Evolutionary conservation across 1,140 invertebrate genomes (phyloP), one percentile per base, ranked within the genome.

Genomic region (Ips typographus): DNA sequence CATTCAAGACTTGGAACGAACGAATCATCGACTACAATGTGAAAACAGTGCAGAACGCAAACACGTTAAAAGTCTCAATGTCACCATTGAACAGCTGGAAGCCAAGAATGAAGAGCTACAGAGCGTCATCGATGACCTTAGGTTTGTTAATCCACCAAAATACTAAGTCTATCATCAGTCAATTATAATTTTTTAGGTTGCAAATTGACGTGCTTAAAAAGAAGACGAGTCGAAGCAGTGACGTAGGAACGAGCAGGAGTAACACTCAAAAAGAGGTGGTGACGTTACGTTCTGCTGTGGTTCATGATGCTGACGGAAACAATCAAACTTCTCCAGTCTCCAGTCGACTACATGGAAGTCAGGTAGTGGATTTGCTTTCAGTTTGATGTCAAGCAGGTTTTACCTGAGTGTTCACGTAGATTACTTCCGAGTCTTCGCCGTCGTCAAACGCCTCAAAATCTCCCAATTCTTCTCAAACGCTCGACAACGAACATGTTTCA

Each of bases 1-100:
- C 78, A 91, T 95, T 63, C 92, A 94, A 78, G 94, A 97, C 73
- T 84, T 96, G 77, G 95, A 98, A 83, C 87, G 91, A 60, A 88
- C 88, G 53, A 97, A 97, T 83, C 91, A 94, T 79, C 86, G 91
- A 73, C 84, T 96, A 4, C 86, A 87, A 4, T 83, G 91, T 73
- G 94, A 98, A 74, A 90, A 90, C 80, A 86, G 88, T 39, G 84
- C 87, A 51, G 93, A 96, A 77, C 96, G 95, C 80, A 94, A 95
- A 78, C 88, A 91, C 74, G 90, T 95, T 70, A 94, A 94, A 82
- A 90, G 87, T 47, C 83, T 94, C 73, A 86, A 86, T 72, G 81
- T 85, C 43, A 93, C 86, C 67, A 88, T 94, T 60, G 92, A 94
- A 77, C 85, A 84, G 53, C 81, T 94, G 65, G 93, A 95, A 79